Evolutionary conservation across 2,113 vertebrate genomes (phyloP), one percentile per base, ranked within the genome.

Genomic region (Ceratotherium simum): DNA sequence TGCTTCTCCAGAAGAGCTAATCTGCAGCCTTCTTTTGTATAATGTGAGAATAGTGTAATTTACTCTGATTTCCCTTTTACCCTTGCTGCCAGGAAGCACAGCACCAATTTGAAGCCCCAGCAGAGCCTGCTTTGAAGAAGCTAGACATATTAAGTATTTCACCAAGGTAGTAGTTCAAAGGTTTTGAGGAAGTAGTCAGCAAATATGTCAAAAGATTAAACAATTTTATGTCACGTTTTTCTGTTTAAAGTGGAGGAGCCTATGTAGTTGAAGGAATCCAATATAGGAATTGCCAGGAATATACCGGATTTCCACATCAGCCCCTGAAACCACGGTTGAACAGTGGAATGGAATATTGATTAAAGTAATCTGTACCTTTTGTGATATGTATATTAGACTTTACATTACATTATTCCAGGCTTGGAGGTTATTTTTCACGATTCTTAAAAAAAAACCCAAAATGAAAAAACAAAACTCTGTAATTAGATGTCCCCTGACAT

Each of bases 161-260:
- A 60, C 14, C 23, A 79, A 31, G 17, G 29, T 56, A 78, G 1
- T 60, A 81, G 69, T 29, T 65, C 29, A 78, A 4, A 33, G 23
- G 20, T 65, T 93, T 82, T 88, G 42, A 90, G 51, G 20, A 93
- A 76, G 6, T 42, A 81, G 21, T 89, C 36, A 86, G 81, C 67
- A 86, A 96, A 64, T 42, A 69, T 33, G 18, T 54, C 39, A 78
- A 94, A 79, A 95, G 21, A 95, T 75, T 54, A 72, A 82, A 67
- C 14, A 90, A 84, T 58, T 86, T 76, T 76, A 69, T 79, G 17
- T 81, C 36, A 72, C 7, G 6, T 33, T 93, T 92, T 67, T 73
- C n/a, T 83, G n/a, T 65, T 96, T 64, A 36, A 79, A 94, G 56
- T 58, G 5, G 25, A 85, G 42, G 36, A 85, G 12, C 21, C 11